Base-by-base conservation (phyloP, 2,888 invertebrate species). In the Tenthredo distinguenda region DNA sequence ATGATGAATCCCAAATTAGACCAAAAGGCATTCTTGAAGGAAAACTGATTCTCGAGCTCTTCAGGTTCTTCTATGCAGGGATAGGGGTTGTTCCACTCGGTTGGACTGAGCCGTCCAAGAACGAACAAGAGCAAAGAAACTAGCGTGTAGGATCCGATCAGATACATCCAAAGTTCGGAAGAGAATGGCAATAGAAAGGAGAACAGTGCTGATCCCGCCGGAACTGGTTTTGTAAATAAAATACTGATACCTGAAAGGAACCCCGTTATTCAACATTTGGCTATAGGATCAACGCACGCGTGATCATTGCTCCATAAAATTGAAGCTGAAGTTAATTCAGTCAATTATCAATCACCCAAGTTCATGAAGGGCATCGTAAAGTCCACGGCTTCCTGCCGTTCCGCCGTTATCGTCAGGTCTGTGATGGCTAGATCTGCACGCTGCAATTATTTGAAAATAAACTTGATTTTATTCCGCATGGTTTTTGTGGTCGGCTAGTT, bases 381-480 rank as follows among this genome's bases (percentile, higher is more conserved):
- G 92, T 96, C 96, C 18, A 96, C 95, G 68, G 95, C 96, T 91
- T 97, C 96, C 92, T 98, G 99, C 92, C 99, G 96, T 93, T 98
- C 98, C 93, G 98, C 99, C 34, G 98, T 99, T 90, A 99, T 99
- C 43, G 99, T 99, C 85, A 99, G 95, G 94, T 99, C 99, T 12
- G 99, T 99, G 79, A 99, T 98, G 0, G 99, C 99, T 88, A 99
- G 95, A 94, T 99, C 99, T 15, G 99, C 99, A 91, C 97, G 97
- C 94, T 98, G 97, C 92, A 95, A 94, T 88, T 43, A 74, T 47
- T 74, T 31, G 1, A 15, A 21, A 43, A 40, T 40, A 21, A 37
- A 34, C 34, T 68, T 2, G 0, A 26, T 21, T 43, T 74, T 12
- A 10, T 12, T 40, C 43, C 43, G 40, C 43, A n/a, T 21, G 9